A percentile compares a stretch with the other conserved stretches of the same genome.
These are phyloP conservation scores for Lasius fuliginosus DNA, from an alignment of 2,888 invertebrate genomes.

Conservation along the genomic window DNA sequence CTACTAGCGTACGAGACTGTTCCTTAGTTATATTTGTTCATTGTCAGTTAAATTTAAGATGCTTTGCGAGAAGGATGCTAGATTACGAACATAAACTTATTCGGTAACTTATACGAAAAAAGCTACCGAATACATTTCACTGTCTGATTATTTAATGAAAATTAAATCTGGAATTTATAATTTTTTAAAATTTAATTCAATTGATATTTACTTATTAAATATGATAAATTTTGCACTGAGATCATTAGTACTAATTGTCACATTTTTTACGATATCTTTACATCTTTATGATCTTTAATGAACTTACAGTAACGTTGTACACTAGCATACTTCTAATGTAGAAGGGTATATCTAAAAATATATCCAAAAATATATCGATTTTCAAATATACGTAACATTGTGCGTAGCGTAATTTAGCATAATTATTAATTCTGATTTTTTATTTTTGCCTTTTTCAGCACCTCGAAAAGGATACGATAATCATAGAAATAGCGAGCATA, in stretches of 20 bases:
- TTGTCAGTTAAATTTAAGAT: conserved; percentile 18
- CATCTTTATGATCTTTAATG: background rate
- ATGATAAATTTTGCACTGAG: background rate
- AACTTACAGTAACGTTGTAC: background rate
- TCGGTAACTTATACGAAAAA: background rate
- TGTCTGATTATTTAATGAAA: background rate
- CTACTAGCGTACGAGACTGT: conserved; percentile 16
- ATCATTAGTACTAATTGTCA: background rate
- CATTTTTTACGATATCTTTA: background rate
- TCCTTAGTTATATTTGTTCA: conserved; percentile 31
- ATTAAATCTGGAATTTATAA: background rate
- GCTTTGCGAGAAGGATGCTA: background rate
- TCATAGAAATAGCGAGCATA: conserved; percentile 77
- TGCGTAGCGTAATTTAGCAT: background rate
- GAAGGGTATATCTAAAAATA: conserved; percentile 7
- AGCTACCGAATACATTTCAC: background rate
- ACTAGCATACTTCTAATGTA: conserved; percentile 24
- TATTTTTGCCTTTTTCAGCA: conserved; percentile 47
- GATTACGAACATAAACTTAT: conserved; percentile 23
- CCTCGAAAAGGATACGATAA: conserved; percentile 67
- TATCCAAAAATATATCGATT: background rate
- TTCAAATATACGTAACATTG: background rate
- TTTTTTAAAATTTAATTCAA: background rate
- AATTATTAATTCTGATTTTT: background rate
- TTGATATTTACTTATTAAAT: background rate